Evolutionary conservation across 2,888 invertebrate genomes (phyloP).

Genomic region (Pseudococcus longispinus): DNA sequence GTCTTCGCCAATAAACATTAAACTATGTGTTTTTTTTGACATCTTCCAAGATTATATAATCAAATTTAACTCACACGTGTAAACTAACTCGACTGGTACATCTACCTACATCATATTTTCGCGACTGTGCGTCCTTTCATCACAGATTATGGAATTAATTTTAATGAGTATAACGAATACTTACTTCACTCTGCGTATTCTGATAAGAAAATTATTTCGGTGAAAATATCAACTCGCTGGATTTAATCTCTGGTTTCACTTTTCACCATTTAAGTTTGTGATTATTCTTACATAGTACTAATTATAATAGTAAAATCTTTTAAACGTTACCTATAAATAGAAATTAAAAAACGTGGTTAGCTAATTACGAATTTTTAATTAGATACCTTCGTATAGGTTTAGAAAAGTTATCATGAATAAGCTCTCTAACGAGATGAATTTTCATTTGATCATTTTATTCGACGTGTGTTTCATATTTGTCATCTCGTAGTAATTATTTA

Average conservation of each 20-base stretch:
- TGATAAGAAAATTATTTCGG: not conserved
- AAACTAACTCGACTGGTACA: not conserved
- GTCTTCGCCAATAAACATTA: not conserved
- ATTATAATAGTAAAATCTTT: not conserved
- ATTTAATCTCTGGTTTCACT: not conserved
- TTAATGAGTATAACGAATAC: not conserved
- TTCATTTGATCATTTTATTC: not conserved
- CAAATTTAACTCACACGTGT: not conserved
- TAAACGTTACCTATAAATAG: not conserved
- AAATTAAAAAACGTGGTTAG: not conserved
- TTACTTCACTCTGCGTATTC: not conserved
- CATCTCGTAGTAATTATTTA: not conserved
- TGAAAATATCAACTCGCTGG: not conserved
- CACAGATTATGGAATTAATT: not conserved
- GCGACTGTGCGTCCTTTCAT: not conserved
- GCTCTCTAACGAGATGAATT: not conserved
- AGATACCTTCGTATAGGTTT: not conserved
- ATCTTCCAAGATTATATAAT: not conserved
- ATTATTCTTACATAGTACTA: not conserved
- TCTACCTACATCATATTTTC: not conserved
- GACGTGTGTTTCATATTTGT: not conserved
- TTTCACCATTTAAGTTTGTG: slow-evolving; percentile 5
- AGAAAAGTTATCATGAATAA: not conserved
- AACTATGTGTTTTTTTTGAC: not conserved
- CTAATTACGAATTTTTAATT: slow-evolving; percentile 22